Percentiles rank a stretch among this genome's conserved stretches.
phyloP scores from a whole-genome alignment of 1,140 invertebrate species.

The Aphis craccivora region DNA sequence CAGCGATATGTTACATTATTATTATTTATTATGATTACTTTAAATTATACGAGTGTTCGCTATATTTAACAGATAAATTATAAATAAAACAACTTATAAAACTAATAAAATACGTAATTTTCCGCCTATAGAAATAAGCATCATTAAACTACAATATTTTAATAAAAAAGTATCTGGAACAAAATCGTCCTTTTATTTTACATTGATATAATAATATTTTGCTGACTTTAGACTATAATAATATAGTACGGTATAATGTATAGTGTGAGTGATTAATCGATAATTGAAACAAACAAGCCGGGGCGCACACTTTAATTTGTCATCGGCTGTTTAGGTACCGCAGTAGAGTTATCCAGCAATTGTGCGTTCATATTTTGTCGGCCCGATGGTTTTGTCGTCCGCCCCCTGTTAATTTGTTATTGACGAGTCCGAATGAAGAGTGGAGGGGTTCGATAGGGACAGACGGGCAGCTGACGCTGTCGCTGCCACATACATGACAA shows the following conservation, averaged over 20 bases:
- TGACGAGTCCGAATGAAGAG: neutral
- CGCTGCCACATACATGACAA: constrained; percentile 1
- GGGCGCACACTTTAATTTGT: neutral
- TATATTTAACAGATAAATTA: neutral
- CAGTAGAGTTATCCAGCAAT: neutral
- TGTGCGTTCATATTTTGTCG: neutral
- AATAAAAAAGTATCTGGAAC: neutral
- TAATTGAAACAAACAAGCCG: neutral
- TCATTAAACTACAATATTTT: neutral
- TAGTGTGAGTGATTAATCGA: neutral
- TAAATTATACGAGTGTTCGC: neutral
- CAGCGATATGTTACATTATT: neutral
- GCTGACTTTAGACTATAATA: neutral
- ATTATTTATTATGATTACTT: neutral
- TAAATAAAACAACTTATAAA: neutral
- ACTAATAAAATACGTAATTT: neutral
- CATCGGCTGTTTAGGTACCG: neutral
- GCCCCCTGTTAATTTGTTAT: neutral
- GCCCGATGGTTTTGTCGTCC: neutral
- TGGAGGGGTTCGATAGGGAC: no score
- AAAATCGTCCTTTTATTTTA: neutral
- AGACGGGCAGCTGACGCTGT: constrained; percentile 27
- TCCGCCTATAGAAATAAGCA: neutral
- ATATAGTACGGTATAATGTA: neutral
- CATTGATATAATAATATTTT: neutral